Base-by-base conservation (phyloP, 2,888 invertebrate species). In the Saturnia pavonia region DNA sequence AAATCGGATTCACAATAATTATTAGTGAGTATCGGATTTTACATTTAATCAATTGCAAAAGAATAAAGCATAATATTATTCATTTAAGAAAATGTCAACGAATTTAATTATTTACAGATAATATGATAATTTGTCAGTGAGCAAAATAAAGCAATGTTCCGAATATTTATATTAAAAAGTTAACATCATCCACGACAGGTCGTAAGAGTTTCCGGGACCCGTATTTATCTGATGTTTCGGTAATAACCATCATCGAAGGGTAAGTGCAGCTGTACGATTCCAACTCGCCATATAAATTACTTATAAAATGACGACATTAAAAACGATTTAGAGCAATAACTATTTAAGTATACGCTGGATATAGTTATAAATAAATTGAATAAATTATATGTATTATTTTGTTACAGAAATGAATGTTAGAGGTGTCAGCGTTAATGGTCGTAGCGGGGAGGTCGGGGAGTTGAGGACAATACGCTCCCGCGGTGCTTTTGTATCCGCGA, bases 301-400 rank as follows among this genome's bases (percentile, higher is more conserved):
- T 83, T 86, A 87, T 89, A 89, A 91, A 91, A 92, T 90, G 88
- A 90, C 90, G 88, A 89, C 90, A 92, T 94, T 92, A 91, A 91
- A 92, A 91, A 90, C 89, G 91, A 92, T 94, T 94, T 92, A 92
- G 88, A 89, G 90, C 87, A 89, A 91, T 91, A 89, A 90, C 91
- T 90, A 88, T 91, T 88, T 65, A 65, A 65, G 65, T 65, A 86
- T 86, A 82, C 82, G 82, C 78, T 82, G 84, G 86, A 87, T 85
- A 88, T 82, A 85, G 88, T 85, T 85, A 88, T 88, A 90, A 90
- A 91, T 90, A 88, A 86, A 89, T 88, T 88, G 87, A 88, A 90
- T 91, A 90, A 90, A 88, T 90, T 89, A 88, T 85, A 84, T 82
- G 86, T 85, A 87, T 88, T 90, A 91, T 91, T 91, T 91, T 85